Percentiles rank a stretch among this genome's conserved stretches.
Conservation (phyloP, 2,113 vertebrate species). For the Eclectus roratus region DNA sequence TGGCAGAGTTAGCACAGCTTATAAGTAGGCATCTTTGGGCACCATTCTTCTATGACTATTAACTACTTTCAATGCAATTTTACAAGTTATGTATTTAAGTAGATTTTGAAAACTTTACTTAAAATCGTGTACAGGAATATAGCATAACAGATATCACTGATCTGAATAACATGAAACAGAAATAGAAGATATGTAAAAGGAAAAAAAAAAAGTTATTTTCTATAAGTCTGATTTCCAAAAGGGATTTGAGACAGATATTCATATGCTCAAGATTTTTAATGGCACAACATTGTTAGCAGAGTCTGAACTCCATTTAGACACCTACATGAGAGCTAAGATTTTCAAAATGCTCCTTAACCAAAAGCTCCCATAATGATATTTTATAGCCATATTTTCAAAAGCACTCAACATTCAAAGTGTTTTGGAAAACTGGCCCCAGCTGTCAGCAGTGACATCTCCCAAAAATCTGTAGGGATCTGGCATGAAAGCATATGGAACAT, state of each 20-base stretch:
- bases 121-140: neutral
- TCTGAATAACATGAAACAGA: neutral
- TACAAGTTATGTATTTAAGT: neutral
- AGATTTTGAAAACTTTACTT: neutral
- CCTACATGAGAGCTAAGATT: neutral
- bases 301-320: neutral
- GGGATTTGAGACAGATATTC: neutral
- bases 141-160: neutral
- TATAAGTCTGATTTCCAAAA: neutral
- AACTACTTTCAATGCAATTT: neutral
- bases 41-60: neutral
- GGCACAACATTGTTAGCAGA: neutral
- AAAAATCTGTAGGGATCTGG: constrained; percentile 7
- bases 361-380: neutral
- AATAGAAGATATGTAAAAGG: neutral
- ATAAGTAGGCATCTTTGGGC: neutral
- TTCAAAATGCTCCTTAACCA: neutral
- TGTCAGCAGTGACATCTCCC: constrained; percentile 24
- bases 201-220: neutral
- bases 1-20: neutral
- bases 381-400: neutral
- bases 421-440: constrained; percentile 33
- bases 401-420: neutral
- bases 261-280: neutral
- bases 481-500: neutral